Base-by-base conservation (phyloP, 2,113 vertebrate species). In the Damaliscus lunatus region DNA sequence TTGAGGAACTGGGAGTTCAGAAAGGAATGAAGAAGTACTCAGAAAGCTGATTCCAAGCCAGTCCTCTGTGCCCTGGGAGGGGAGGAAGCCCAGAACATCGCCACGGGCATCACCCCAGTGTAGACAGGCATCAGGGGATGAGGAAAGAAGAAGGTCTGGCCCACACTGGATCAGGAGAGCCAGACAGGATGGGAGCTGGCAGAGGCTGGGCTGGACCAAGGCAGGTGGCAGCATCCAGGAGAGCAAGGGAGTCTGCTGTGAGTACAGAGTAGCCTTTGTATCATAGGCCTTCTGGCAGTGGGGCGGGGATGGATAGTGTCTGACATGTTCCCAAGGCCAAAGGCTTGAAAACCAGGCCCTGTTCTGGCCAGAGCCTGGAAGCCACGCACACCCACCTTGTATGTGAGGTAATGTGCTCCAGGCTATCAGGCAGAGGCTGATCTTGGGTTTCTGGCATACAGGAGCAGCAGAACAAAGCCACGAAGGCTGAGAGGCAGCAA, bases 371-470 rank as follows among this genome's bases (percentile, higher is more conserved):
- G 25, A 67, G 40, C 46, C 21, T 3, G 11, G 52, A 29, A 33
- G 6, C 40, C 36, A 46, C 3, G 0, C n/a, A 50, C 29, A 46
- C 77, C 14, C 40, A 98, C 98, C 92, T 96, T 1, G 5, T 10
- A 6, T 2, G 1, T 2, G 10, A 1, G 12, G 21, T 2, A 4
- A 4, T 27, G 25, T 95, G 40, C 3, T 93, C 81, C 77, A 95
- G 21, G 5, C 1, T 82, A 7, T 99, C 99, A n/a, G 97, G 96
- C 27, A 99, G 98, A 77, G 99, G 98, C 23, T 43, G 97, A 33
- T 99, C 98, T 6, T 93, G 74, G 0, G 99, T 99, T 95, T 99
- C 99, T 0, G 99, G 99, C 71, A 99, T 98, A 5, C 99, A 31
- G 7, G 98, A 91, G 77, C 98, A 99, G 17, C 99, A 90, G 6